These are phyloP conservation scores for Romanogobio albipinnatus DNA, from an alignment of 2,113 vertebrate genomes.

Conservation along the genomic window DNA sequence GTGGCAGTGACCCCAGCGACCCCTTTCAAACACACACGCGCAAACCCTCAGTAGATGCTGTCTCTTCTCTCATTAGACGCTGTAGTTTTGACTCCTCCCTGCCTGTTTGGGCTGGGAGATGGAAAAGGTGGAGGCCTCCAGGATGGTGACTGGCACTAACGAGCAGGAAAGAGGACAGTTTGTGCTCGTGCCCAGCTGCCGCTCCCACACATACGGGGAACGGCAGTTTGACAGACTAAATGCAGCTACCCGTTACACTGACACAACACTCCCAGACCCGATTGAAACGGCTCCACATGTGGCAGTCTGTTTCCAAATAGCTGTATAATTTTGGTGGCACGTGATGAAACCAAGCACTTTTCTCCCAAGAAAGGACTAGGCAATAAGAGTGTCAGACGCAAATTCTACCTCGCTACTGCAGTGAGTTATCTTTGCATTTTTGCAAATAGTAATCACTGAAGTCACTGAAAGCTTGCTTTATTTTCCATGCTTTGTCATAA, in stretches of 20 bases:
- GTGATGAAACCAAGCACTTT: background rate
- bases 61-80: conserved; percentile 32
- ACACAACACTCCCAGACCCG: conserved; percentile 10
- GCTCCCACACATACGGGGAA: conserved; percentile 36
- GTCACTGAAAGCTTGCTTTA: conserved; percentile 1
- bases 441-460: conserved; percentile 18
- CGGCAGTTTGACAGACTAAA: conserved; percentile 49
- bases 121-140: background rate
- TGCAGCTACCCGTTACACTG: conserved; percentile 11
- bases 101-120: conserved; percentile 21
- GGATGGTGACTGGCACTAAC: conserved; percentile 48
- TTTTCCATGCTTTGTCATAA: conserved; percentile 2
- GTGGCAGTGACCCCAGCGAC: conserved; percentile 9
- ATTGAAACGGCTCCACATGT: background rate
- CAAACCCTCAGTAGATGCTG: background rate
- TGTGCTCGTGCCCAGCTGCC: conserved; percentile 22
- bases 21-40: background rate
- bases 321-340: background rate
- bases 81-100: background rate
- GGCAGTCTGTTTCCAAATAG: conserved; percentile 14
- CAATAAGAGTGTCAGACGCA: background rate
- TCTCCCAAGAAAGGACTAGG: background rate
- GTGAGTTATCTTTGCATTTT: background rate
- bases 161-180: conserved; percentile 47
- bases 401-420: background rate